Evolutionary conservation across 2,888 invertebrate species (phyloP), one percentile per base, ranked within the genome.

Genomic region (Apotomis capreana): DNA sequence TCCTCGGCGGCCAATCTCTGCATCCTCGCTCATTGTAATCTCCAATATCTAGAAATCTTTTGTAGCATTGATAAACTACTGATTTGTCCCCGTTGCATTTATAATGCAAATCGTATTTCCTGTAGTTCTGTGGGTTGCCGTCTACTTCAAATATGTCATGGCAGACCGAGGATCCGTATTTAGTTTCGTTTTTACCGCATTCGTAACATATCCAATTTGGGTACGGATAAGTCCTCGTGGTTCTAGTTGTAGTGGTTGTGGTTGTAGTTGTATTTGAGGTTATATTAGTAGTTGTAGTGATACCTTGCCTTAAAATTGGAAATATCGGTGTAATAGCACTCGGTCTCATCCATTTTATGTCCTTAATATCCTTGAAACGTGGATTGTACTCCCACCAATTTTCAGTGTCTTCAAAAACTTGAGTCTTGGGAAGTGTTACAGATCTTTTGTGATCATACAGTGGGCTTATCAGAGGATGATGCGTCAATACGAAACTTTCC

Each of bases 21-120:
- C 88, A 88, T 0, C 86, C 87, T 51, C 86, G 77, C 73, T 88
- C 88, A 5, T 78, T 76, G 62, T 85, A 88, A 0, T 63, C 12
- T 2, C 83, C 84, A 1, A 87, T 5, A 61, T 88, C 88, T 4
- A 84, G 36, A 74, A 72, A 84, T 54, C 88, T 79, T 52, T 77
- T 80, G 44, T 83, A 81, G 58, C 86, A 86, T 12, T 84, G 84
- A 9, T 72, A 78, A 8, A 74, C 67, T 15, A 73, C 40, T 8
- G 15, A 75, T 0, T 64, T 46, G 0, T 37, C 2, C 0, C 70
- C 71, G 0, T 8, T 8, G 63, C 81, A 81, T 40, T 58, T 68
- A 15, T 70, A 78, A 9, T 65, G 40, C 0, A 13, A 26, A 26
- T 26, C 26, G 26, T 26, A 26, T 26, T 26, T 26, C 2, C 26